These are phyloP conservation scores for Autographa gamma DNA, from an alignment of 2,888 invertebrate genomes.

Conservation along the genomic window DNA sequence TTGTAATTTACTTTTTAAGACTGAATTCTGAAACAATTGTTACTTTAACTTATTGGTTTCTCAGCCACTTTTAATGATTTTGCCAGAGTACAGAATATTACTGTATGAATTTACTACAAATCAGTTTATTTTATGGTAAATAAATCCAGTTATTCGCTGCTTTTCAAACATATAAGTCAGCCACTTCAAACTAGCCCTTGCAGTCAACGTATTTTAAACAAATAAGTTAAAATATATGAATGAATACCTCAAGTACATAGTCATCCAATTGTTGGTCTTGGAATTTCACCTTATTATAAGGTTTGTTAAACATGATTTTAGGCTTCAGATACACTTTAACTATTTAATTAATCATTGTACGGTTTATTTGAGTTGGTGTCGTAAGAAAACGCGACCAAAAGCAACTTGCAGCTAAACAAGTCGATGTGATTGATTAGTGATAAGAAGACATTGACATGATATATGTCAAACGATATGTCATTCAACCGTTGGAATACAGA, in stretches of 20 bases:
- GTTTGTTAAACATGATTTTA: slow-evolving; percentile 73
- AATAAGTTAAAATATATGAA: slow-evolving; percentile 6
- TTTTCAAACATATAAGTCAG: neutral
- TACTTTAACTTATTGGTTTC: no score
- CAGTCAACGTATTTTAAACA: neutral
- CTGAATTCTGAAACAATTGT: slow-evolving; percentile 85
- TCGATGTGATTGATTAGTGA: neutral
- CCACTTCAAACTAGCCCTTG: neutral
- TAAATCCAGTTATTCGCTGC: neutral
- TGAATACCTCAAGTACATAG: slow-evolving; percentile 81
- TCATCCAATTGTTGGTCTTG: slow-evolving; percentile 85
- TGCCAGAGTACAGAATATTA: neutral
- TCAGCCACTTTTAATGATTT: neutral
- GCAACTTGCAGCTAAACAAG: neutral
- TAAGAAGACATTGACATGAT: neutral
- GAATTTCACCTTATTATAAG: slow-evolving; percentile 79
- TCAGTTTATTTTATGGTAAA: no score
- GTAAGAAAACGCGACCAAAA: neutral
- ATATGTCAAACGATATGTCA: neutral
- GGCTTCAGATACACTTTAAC: neutral
- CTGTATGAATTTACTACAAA: neutral
- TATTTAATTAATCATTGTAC: slow-evolving; percentile 5
- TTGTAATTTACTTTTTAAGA: slow-evolving; percentile 92
- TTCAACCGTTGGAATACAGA: neutral
- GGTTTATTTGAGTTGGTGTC: neutral